Conservation (phyloP, 2,888 invertebrate genomes). For the Aleiodes alternator region DNA sequence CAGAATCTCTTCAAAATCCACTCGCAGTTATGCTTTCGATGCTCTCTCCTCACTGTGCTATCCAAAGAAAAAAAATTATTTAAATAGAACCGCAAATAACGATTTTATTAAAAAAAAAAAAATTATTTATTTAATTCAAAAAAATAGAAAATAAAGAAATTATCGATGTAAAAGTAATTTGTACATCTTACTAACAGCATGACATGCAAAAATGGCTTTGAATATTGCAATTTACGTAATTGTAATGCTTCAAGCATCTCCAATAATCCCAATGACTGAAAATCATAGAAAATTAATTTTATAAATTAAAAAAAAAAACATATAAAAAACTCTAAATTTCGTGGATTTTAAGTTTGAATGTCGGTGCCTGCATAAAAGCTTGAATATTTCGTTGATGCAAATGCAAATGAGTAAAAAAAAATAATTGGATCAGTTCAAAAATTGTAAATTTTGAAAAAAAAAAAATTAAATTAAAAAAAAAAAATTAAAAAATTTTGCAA, state of each 20-base stretch:
- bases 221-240: slow-evolving; percentile 38
- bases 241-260: slow-evolving; percentile 38
- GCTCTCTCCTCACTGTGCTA: too few relatives aligned
- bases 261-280: slow-evolving; percentile 2
- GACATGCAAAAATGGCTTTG: slow-evolving; percentile 60
- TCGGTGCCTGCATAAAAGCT: slow-evolving; percentile 71
- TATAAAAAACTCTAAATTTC: background rate
- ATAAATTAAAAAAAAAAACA: too few relatives aligned
- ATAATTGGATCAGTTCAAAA: background rate
- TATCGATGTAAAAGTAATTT: slow-evolving; percentile 18
- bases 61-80: too few relatives aligned
- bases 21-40: too few relatives aligned
- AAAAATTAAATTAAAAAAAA: slow-evolving; percentile 12
- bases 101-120: background rate
- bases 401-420: slow-evolving; percentile 14
- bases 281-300: slow-evolving; percentile 17
- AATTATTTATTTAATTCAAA: background rate
- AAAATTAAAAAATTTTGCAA: slow-evolving; percentile 6
- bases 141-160: background rate
- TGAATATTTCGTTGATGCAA: background rate
- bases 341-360: slow-evolving; percentile 49
- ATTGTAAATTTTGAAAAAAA: background rate
- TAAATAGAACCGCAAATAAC: background rate
- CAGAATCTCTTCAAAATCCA: too few relatives aligned
- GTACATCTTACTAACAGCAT: slow-evolving; percentile 71